Base-by-base conservation (phyloP, 2,888 invertebrate genomes). In the Lithosia quadra region DNA sequence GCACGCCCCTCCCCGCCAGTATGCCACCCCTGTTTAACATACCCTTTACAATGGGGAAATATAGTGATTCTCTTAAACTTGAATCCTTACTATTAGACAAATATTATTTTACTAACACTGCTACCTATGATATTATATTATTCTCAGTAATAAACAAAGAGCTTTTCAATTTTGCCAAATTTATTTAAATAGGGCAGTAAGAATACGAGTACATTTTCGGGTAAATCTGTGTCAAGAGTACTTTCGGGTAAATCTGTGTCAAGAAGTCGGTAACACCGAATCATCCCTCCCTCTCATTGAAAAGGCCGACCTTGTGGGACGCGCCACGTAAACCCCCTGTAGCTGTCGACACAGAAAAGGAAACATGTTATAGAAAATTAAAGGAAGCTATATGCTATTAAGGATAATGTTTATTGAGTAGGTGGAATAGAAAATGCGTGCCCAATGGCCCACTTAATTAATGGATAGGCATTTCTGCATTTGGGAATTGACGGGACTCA, bases 1-100 rank as follows among this genome's bases (percentile, higher is more conserved):
- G 93, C 92, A 91, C 88, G 84, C 93, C 91, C 91, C 91, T 85
- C 91, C 88, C 89, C 91, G 53, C 82, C 79, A 74, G 78, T 77
- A 81, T 85, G 83, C 91, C 88, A 90, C 89, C 90, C 90, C 84
- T 83, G 76, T 82, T 71, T 81, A 74, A 84, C 79, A 85, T 85
- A 88, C 87, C 88, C 85, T 83, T 82, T 84, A 79, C 76, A 82
- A 68, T 71, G 73, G 80, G 79, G 82, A 83, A 86, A 81, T 82
- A 74, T 83, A 67, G 63, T 55, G 36, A 74, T 63, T 73, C 64
- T 64, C 53, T 67, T 66, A 24, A 58, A 58, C n/a, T 74, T 60
- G 63, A 66, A 62, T 39, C 39, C 18, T 43, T 7, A 10, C 70
- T 15, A 53, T 39, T 62, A 39, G 13, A 55, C 53, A 43, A 62